Conservation (phyloP, 2,888 invertebrate species). For the Gryllus longicercus region DNA sequence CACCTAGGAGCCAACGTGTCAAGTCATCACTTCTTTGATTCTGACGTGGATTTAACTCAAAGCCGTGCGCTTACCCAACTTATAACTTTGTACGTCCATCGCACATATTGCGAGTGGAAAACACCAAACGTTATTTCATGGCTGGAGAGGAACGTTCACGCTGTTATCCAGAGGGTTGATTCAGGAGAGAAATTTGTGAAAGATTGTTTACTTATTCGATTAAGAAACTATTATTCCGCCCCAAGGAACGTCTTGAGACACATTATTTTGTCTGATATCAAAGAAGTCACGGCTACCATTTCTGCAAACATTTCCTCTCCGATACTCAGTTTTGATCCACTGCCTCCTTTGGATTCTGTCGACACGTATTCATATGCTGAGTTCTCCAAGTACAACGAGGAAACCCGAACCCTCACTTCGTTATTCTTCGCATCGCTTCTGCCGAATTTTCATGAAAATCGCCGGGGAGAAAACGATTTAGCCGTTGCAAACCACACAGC, state of each 20-base stretch:
- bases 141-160: constrained; percentile 69
- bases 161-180: constrained; percentile 62
- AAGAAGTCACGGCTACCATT: constrained; percentile 56
- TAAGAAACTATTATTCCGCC: constrained; percentile 59
- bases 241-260: constrained; percentile 67
- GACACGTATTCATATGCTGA: constrained; percentile 62
- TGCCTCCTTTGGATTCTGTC: constrained; percentile 71
- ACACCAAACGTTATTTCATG: constrained; percentile 67
- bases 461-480: not conserved
- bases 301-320: constrained; percentile 49
- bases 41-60: constrained; percentile 49
- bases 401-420: constrained; percentile 45
- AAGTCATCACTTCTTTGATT: constrained; percentile 53
- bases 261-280: constrained; percentile 65
- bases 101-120: constrained; percentile 75
- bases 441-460: constrained; percentile 57
- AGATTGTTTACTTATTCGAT: constrained; percentile 59
- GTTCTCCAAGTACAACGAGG: constrained; percentile 36
- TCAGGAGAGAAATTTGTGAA: constrained; percentile 56
- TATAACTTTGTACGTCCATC: constrained; percentile 68
- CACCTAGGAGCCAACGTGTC: constrained; percentile 63
- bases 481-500: too few relatives aligned
- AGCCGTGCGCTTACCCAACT: constrained; percentile 63
- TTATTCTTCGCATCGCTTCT: constrained; percentile 70
- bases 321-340: constrained; percentile 71